Base-by-base conservation (phyloP, 2,797 vertebrate genomes). In the Neoniphon sammara region DNA sequence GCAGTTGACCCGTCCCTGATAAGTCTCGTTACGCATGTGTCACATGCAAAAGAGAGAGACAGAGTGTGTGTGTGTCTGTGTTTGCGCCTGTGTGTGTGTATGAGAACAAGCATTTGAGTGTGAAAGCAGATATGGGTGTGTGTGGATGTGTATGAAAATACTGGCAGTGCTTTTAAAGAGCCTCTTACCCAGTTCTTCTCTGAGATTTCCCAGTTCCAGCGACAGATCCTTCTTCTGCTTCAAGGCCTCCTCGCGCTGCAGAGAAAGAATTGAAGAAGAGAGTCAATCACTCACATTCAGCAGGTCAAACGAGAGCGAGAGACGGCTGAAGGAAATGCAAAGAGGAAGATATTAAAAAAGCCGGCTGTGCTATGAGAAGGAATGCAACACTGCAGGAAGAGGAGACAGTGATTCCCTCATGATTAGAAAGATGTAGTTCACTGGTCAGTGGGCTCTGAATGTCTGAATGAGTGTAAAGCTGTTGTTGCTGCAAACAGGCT, bases 171-270 rank as follows among this genome's bases (percentile, higher is more conserved):
- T 25, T 54, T 36, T 23, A 2, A 42, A 14, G 15, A 3, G 0
- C 7, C 17, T 58, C 91, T 90, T 83, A 94, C 93, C 88, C 56
- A 94, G 81, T 49, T 94, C 85, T 1, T 86, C 76, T 21, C 73
- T 63, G 42, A 94, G 85, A 34, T 60, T 81, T 2, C 25, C 20
- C 75, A 93, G 72, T 11, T 92, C 85, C 66, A 58, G 47, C 0
- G 85, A 80, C 49, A 93, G 49, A 25, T 85, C 77, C 74, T 86
- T 91, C 83, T 87, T 90, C 82, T 90, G 88, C 68, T 90, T 92
- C 61, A 91, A 30, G n/a, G 80, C 46, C 12, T 92, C 87, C 36
- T 93, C 90, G 0, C 82, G 83, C 93, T 94, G 80, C 31, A 70
- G 39, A 81, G 7, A 56, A 7, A 81, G 53, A 58, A 25, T 34